Conservation (phyloP, 2,797 vertebrate species). For the Gymnopithys bicolor region DNA sequence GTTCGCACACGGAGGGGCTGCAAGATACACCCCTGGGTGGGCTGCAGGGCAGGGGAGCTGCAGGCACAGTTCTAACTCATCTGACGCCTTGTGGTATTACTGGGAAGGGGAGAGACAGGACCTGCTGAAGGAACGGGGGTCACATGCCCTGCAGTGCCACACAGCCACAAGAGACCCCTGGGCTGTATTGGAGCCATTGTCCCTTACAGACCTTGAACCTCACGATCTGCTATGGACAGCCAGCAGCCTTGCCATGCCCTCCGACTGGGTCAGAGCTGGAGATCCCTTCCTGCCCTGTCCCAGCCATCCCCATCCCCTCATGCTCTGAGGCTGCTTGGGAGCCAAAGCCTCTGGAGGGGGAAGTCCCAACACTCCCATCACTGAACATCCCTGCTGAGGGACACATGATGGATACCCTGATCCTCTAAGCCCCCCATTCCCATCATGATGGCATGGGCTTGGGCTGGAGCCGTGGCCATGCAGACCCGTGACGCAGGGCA, state of each 20-base stretch:
- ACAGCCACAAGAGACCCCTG: not conserved
- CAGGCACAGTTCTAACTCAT: not conserved
- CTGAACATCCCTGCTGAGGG: not conserved
- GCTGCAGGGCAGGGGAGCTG: not conserved
- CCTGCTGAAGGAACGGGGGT: not conserved
- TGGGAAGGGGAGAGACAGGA: not conserved
- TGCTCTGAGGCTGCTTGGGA: not conserved
- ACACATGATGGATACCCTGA: fast-evolving
- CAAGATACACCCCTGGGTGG: fast-evolving
- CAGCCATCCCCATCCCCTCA: not conserved
- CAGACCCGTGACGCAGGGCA: not conserved
- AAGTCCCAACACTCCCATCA: not conserved
- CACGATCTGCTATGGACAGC: not conserved
- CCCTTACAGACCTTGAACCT: not conserved
- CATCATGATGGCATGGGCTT: not conserved
- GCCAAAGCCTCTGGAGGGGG: not conserved
- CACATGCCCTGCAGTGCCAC: not conserved
- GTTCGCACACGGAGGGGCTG: fast-evolving
- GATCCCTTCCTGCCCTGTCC: not conserved
- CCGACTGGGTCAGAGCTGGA: not conserved
- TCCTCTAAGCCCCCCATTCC: not conserved
- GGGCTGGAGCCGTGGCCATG: not conserved
- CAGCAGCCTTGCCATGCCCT: not conserved
- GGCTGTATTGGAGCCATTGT: fast-evolving
- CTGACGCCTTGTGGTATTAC: not conserved